phyloP scores from a whole-genome alignment of 2,797 vertebrate genomes.

The Hypotaenidia philippensis region DNA sequence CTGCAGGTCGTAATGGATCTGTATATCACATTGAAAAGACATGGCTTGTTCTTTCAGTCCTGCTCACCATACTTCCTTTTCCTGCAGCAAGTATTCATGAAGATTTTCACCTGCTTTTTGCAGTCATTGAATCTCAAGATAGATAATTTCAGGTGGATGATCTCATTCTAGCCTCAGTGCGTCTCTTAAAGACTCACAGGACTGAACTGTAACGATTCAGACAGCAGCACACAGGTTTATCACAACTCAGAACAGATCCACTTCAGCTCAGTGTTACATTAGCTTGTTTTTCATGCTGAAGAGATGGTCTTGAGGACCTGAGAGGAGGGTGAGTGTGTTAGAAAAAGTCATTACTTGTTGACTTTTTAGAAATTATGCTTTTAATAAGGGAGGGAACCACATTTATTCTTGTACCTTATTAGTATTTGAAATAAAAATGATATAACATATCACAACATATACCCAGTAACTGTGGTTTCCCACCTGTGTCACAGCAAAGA shows the following conservation, averaged over 20 bases:
- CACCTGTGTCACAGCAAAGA: background rate
- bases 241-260: background rate
- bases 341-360: background rate
- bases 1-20: background rate
- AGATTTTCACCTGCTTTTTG: background rate
- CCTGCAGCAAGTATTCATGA: background rate
- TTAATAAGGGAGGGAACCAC: background rate
- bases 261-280: background rate
- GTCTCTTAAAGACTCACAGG: background rate
- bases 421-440: background rate
- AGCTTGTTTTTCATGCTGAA: background rate
- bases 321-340: background rate
- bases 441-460: background rate
- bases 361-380: background rate
- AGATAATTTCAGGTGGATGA: constrained; percentile 21
- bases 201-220: background rate
- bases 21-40: background rate
- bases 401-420: background rate
- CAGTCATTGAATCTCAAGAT: background rate
- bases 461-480: background rate
- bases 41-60: background rate
- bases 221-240: background rate
- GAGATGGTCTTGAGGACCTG: background rate
- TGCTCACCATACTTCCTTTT: background rate
- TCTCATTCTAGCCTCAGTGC: background rate